These are phyloP conservation scores for Busseola fusca DNA, from an alignment of 2,888 invertebrate genomes.

Conservation along the genomic window DNA sequence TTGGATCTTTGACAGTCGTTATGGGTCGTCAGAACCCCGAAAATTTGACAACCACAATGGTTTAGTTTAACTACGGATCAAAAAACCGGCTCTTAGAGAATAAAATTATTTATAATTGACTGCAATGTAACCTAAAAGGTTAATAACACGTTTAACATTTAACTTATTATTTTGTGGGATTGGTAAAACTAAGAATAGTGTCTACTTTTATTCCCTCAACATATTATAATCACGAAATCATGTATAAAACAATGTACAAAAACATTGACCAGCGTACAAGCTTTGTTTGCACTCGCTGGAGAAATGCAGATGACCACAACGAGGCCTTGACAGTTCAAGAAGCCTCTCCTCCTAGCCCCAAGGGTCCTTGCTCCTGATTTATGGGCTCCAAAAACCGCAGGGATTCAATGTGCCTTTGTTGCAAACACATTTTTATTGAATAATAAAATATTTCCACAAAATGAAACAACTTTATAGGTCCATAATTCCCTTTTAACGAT, in stretches of 20 bases:
- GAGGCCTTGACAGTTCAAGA: conserved; percentile 86
- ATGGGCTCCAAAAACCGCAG: conserved; percentile 86
- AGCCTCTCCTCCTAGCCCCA: conserved; percentile 75
- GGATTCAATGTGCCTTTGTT: conserved; percentile 87
- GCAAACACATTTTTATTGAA: conserved; percentile 85
- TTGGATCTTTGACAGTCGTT: too few relatives aligned
- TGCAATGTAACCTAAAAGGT: too few relatives aligned
- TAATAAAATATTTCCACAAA: conserved; percentile 87
- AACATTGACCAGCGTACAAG: conserved; percentile 61
- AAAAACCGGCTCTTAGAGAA: too few relatives aligned
- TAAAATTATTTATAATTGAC: too few relatives aligned
- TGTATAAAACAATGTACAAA: conserved; percentile 26
- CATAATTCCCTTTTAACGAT: conserved; percentile 83
- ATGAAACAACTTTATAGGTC: conserved; percentile 86
- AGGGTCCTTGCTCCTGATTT: conserved; percentile 87
- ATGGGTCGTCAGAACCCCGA: too few relatives aligned
- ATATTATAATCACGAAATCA: conserved; percentile 4
- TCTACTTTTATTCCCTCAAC: too few relatives aligned
- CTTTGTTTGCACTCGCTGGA: conserved; percentile 75
- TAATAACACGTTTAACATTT: too few relatives aligned
- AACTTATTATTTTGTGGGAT: too few relatives aligned
- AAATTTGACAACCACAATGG: too few relatives aligned
- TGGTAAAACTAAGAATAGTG: too few relatives aligned
- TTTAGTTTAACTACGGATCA: too few relatives aligned
- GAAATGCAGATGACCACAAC: conserved; percentile 81